Evolutionary conservation across 2,797 vertebrate genomes (phyloP).

Genomic region (Spinus olivaceus): DNA sequence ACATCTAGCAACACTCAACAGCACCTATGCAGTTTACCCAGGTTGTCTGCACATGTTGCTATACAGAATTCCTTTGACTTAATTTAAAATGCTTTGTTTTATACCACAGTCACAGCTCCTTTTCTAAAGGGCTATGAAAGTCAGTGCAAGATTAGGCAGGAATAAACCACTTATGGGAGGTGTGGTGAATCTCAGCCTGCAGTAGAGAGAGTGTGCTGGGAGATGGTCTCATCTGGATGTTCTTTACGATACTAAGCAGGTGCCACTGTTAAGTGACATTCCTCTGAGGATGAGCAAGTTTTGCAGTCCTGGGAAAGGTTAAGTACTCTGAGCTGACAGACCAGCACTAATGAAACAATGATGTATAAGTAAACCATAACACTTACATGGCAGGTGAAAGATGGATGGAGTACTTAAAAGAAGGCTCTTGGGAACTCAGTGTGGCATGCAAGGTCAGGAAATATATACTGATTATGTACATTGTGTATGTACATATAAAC

Average conservation of each 20-base stretch:
- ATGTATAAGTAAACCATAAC: neutral
- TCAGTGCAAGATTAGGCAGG: neutral
- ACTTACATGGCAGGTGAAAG: slow-evolving; percentile 30
- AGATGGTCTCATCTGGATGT: neutral
- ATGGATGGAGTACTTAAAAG: slow-evolving; percentile 37
- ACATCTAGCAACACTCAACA: neutral
- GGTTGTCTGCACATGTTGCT: neutral
- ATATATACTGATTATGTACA: neutral
- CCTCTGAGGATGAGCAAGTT: neutral
- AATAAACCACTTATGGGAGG: neutral
- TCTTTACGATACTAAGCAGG: neutral
- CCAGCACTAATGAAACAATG: neutral
- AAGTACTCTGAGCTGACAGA: neutral
- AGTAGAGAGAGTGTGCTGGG: neutral
- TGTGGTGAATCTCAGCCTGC: neutral
- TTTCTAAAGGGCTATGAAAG: neutral
- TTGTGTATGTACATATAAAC: neutral
- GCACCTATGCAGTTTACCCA: neutral
- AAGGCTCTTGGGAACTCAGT: slow-evolving; percentile 1
- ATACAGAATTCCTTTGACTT: neutral
- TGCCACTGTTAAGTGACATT: slow-evolving; percentile 2
- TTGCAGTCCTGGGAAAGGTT: neutral
- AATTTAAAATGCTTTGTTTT: neutral
- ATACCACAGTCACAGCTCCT: neutral
- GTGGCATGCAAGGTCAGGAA: neutral